Conservation (phyloP, 1,140 invertebrate genomes). For the Leptinotarsa defecta region DNA sequence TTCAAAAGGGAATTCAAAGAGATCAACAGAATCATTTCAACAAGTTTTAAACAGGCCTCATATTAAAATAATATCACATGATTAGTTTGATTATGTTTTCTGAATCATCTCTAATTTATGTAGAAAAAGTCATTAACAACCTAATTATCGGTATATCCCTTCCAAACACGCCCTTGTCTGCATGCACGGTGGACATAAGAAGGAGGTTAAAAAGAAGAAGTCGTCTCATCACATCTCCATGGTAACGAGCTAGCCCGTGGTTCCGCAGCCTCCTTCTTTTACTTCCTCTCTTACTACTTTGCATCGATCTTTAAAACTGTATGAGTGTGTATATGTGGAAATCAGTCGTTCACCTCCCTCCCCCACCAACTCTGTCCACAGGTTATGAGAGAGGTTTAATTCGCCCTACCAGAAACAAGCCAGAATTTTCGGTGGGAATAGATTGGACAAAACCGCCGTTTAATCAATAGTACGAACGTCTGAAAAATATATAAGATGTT, state of each 20-base stretch:
- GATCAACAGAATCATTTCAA: no score
- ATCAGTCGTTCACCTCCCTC: constrained; percentile 32
- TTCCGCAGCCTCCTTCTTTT: constrained; percentile 38
- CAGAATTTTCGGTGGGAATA: constrained; percentile 17
- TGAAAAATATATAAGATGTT: not conserved
- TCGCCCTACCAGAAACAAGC: constrained; percentile 16
- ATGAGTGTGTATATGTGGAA: constrained; percentile 48
- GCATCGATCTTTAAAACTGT: constrained; percentile 59
- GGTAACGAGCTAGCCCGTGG: constrained; percentile 57
- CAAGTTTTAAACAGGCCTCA: no score
- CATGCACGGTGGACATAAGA: constrained; percentile 50
- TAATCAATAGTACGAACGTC: not conserved
- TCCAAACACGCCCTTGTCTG: constrained; percentile 23
- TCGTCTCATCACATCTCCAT: constrained; percentile 58
- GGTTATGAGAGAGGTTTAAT: constrained; percentile 25
- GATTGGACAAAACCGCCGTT: constrained; percentile 2
- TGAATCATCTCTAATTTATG: no score
- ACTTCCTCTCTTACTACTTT: constrained; percentile 51
- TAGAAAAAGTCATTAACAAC: not conserved
- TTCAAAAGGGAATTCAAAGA: no score
- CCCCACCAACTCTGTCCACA: constrained; percentile 21
- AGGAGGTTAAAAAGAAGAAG: constrained; percentile 58
- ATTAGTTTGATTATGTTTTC: no score
- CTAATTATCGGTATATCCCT: not conserved
- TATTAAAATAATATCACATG: no score